Conservation (phyloP, 2,888 invertebrate genomes). For the Zygothrica quintamaculata region DNA sequence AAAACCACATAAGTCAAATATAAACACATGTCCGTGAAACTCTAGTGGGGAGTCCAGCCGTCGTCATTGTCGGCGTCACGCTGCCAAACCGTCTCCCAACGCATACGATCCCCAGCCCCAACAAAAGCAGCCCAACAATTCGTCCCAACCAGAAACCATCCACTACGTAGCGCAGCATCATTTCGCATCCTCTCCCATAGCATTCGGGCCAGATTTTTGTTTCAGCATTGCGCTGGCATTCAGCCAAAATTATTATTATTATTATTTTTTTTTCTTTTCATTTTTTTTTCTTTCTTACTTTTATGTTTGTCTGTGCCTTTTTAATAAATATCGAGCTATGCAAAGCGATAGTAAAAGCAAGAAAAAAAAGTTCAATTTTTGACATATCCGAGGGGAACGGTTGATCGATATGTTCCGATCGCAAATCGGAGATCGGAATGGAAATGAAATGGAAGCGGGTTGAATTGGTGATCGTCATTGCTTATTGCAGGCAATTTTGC, state of each 20-base stretch:
- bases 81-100: conserved; percentile 43
- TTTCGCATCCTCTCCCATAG: conserved; percentile 26
- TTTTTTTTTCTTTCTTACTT: conserved; percentile 58
- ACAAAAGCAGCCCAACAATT: conserved; percentile 3
- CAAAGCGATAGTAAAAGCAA: too few species aligned
- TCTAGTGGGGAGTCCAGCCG: conserved; percentile 48
- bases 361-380: conserved; percentile 63
- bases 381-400: conserved; percentile 63
- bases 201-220: conserved; percentile 49
- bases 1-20: conserved; percentile 70
- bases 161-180: conserved; percentile 3
- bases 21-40: conserved; percentile 67
- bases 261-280: not conserved
- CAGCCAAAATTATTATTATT: conserved; percentile 77
- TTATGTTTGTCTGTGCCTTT: conserved; percentile 80
- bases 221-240: conserved; percentile 62
- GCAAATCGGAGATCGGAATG: conserved; percentile 5
- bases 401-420: conserved; percentile 24
- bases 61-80: conserved; percentile 33
- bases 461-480: conserved; percentile 17
- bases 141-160: conserved; percentile 17
- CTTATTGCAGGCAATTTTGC: conserved; percentile 51
- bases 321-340: conserved; percentile 70
- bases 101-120: conserved; percentile 14
- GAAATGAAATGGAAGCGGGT: conserved; percentile 9